Base-by-base conservation (phyloP, 2,888 invertebrate species). In the Rhagophthalmus giganteus region DNA sequence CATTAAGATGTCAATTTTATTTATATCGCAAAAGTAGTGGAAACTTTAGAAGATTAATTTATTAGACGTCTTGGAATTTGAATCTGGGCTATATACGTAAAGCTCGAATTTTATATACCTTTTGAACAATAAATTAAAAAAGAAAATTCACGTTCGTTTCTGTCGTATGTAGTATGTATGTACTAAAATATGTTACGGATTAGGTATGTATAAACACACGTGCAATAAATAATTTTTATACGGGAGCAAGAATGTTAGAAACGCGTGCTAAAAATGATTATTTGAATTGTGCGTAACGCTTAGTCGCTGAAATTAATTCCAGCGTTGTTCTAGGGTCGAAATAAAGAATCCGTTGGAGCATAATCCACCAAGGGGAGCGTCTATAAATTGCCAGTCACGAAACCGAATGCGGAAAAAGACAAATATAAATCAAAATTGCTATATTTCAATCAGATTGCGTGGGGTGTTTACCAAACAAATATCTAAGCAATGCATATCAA, bases 281-380 rank as follows among this genome's bases (percentile, higher is more conserved):
- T 56, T 56, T 54, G 56, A 50, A 56, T 53, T 56, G 56, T 54
- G 57, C 55, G 57, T 54, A 50, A 46, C 51, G 54, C 54, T 59
- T 59, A 61, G 61, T 61, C 61, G 58, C 57, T 48, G 59, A 58
- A 61, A 61, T 61, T 61, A 61, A 61, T 61, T 61, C 61, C 56
- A 28, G 50, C 52, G 58, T 49, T 56, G 55, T 56, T 55, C 54
- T 50, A 52, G 61, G 59, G 58, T 45, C 48, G 54, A 52, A 58
- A 61, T 58, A 61, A 58, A 59, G 61, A 59, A 56, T 61, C 46
- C 58, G 54, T 41, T 54, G 55, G 45, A 55, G 57, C 59, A 57
- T 61, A 61, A 61, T 61, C 61, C 46, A 34, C 32, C 28, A 53
- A 47, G 58, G 58, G 53, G 51, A 45, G 42, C 50, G 50, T 37